Conservation (phyloP, 2,888 invertebrate genomes). For the Synanthedon tipuliformis region DNA sequence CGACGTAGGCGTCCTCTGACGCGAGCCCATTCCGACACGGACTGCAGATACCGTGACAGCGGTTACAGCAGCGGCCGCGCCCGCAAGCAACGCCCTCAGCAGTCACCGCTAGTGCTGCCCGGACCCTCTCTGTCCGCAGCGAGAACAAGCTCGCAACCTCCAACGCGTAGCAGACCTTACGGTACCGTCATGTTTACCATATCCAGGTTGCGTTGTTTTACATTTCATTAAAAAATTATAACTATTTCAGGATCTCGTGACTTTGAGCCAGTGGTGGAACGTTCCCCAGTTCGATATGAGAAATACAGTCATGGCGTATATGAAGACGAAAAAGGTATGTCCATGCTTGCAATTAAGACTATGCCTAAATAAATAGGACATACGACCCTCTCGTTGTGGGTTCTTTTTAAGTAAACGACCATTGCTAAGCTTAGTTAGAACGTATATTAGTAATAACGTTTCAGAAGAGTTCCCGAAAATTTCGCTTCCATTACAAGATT, state of each 20-base stretch:
- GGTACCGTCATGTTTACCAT: slow-evolving; percentile 10
- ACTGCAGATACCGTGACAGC: slow-evolving; percentile 70
- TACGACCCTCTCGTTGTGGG: too few species aligned
- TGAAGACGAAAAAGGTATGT: slow-evolving; percentile 37
- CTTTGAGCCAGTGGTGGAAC: slow-evolving; percentile 31
- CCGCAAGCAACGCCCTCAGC: slow-evolving; percentile 20
- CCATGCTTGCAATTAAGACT: too few species aligned
- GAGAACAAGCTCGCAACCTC: slow-evolving; percentile 40
- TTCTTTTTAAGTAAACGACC: background rate
- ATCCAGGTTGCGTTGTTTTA: too few species aligned
- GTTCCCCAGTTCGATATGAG: slow-evolving; percentile 31
- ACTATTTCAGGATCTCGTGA: slow-evolving; percentile 28
- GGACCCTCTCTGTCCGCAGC: slow-evolving; percentile 2
- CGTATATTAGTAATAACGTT: background rate
- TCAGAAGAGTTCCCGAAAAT: slow-evolving; percentile 53
- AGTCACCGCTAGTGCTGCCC: slow-evolving; percentile 9
- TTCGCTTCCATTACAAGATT: slow-evolving; percentile 51
- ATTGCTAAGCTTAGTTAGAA: too few species aligned
- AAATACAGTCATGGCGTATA: slow-evolving; percentile 24
- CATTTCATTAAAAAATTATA: too few species aligned
- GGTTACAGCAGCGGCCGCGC: slow-evolving; percentile 47
- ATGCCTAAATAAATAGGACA: too few species aligned
- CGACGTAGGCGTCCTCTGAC: slow-evolving; percentile 24
- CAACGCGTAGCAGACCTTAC: slow-evolving; percentile 15
- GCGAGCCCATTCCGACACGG: slow-evolving; percentile 78